A percentile compares a stretch with the other conserved stretches of the same genome.
These are phyloP conservation scores for Trichonephila clavata DNA, from an alignment of 1,140 invertebrate species.

Conservation along the genomic window DNA sequence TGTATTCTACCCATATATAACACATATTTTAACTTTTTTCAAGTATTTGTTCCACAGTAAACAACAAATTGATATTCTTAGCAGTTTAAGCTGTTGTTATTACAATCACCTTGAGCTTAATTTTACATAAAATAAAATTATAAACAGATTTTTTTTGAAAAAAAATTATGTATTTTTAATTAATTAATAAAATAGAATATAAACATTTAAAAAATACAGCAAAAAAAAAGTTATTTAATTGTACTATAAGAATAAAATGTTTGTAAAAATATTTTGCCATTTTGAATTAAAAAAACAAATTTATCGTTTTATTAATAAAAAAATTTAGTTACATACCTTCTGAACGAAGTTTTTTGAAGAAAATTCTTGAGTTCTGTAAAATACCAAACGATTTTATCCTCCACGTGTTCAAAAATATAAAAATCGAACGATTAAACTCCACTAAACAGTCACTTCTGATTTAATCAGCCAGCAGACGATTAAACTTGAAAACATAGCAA, in stretches of 20 bases:
- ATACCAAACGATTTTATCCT: background rate
- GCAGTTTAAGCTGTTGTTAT: no score
- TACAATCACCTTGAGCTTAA: no score
- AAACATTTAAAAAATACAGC: background rate
- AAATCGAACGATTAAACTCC: background rate
- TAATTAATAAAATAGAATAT: no score
- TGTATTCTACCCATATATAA: no score
- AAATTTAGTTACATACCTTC: background rate
- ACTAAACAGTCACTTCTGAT: background rate
- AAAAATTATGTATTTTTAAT: no score
- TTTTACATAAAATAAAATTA: no score
- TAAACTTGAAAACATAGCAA: background rate
- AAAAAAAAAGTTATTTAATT: background rate
- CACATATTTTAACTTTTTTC: no score
- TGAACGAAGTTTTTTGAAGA: background rate
- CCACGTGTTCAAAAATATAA: background rate
- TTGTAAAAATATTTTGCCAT: background rate
- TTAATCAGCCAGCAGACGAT: background rate
- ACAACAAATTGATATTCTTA: no score
- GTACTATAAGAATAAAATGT: no score
- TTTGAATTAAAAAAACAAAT: background rate
- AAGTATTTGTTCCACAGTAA: no score
- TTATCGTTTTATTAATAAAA: background rate
- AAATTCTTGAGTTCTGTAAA: background rate
- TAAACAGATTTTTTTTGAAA: no score